These are phyloP conservation scores for Cheilosia grossa DNA, from an alignment of 2,888 invertebrate species.

Conservation along the genomic window DNA sequence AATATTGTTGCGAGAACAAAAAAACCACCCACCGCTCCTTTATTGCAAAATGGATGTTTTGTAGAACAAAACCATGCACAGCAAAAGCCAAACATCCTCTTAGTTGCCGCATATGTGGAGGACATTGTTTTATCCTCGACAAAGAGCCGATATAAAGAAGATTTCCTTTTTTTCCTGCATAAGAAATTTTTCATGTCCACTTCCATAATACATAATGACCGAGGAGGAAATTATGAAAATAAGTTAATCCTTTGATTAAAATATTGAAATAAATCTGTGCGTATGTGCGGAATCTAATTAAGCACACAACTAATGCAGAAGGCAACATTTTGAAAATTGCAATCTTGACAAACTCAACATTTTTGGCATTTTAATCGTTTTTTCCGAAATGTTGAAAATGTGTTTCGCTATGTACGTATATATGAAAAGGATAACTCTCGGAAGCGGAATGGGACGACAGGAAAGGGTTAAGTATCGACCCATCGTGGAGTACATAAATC, in stretches of 20 bases:
- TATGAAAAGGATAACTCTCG: constrained; percentile 9
- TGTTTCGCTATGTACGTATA: neutral
- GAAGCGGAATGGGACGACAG: constrained; percentile 3
- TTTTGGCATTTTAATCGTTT: constrained; percentile 51
- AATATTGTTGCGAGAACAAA: constrained; percentile 52
- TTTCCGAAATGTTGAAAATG: neutral
- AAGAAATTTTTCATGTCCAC: constrained; percentile 30
- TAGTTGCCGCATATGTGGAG: constrained; percentile 26
- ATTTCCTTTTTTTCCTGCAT: constrained; percentile 25
- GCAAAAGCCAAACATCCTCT: constrained; percentile 70
- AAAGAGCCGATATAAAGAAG: constrained; percentile 40
- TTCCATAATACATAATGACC: constrained; percentile 17
- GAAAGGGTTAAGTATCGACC: constrained; percentile 63
- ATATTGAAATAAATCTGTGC: constrained; percentile 7
- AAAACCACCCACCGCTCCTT: constrained; percentile 26
- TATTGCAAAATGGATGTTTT: constrained; percentile 63
- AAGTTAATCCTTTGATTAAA: constrained; percentile 51
- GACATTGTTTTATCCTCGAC: constrained; percentile 60
- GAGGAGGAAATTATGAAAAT: constrained; percentile 45
- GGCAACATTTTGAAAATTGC: constrained; percentile 47
- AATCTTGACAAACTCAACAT: constrained; percentile 61
- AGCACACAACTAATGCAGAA: constrained; percentile 32
- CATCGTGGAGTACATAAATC: constrained; percentile 34
- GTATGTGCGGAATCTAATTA: constrained; percentile 61
- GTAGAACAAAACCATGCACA: constrained; percentile 66